phyloP scores from a whole-genome alignment of 1,140 invertebrate genomes.

The Halesus radiatus region DNA sequence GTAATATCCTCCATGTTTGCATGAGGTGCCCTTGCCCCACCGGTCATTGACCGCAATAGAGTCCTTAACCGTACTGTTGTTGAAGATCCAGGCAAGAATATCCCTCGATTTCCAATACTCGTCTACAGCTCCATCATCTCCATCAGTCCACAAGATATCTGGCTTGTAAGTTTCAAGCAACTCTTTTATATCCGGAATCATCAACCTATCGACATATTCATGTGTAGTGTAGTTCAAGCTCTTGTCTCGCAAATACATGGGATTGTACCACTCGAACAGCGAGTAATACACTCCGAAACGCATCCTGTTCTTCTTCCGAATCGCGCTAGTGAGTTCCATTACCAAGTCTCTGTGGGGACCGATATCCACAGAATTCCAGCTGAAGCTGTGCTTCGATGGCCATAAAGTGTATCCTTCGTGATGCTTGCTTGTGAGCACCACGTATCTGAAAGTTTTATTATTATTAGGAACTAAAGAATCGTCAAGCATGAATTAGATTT shows the following conservation, averaged over 20 bases:
- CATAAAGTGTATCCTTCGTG: slow-evolving; percentile 94
- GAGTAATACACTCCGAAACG: slow-evolving; percentile 93
- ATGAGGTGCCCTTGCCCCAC: slow-evolving; percentile 85
- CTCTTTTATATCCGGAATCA: slow-evolving; percentile 82
- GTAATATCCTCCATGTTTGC: slow-evolving; percentile 91
- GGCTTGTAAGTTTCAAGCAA: slow-evolving; percentile 86
- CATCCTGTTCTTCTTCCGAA: slow-evolving; percentile 75
- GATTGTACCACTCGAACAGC: slow-evolving; percentile 93
- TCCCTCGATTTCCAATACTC: slow-evolving; percentile 87
- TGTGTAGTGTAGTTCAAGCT: slow-evolving; percentile 76
- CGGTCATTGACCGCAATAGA: slow-evolving; percentile 90
- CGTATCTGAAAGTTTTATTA: slow-evolving; percentile 74
- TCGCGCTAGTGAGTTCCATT: slow-evolving; percentile 79
- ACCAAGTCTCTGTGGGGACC: slow-evolving; percentile 89
- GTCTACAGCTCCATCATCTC: slow-evolving; percentile 87
- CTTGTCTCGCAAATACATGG: slow-evolving; percentile 85
- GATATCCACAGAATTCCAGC: slow-evolving; percentile 91
- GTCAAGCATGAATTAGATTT: too few species aligned
- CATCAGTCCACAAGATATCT: slow-evolving; percentile 95
- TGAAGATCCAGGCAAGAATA: slow-evolving; percentile 94
- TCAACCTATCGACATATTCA: slow-evolving; percentile 78
- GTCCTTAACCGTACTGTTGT: slow-evolving; percentile 92
- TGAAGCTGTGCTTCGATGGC: slow-evolving; percentile 88
- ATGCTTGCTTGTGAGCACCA: slow-evolving; percentile 94
- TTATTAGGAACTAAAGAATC: too few species aligned